Evolutionary conservation across 1,140 invertebrate species (phyloP), one percentile per base, ranked within the genome.

Genomic region (Monochamus saltuarius): DNA sequence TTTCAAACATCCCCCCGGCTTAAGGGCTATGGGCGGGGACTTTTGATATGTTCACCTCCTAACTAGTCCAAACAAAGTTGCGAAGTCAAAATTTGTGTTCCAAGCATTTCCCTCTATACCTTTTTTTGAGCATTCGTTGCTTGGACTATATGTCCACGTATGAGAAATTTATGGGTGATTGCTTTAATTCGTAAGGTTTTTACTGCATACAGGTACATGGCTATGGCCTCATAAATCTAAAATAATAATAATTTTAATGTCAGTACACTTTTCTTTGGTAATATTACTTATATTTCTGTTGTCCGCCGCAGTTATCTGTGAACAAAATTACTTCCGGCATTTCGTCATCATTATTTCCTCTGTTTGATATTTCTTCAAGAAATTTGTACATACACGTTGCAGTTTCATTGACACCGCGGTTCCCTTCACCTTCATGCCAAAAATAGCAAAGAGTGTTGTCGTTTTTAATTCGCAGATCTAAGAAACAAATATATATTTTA

Each of bases 391-490:
- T 29, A 19, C 51, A 60, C 16, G 70, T 65, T n/a, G 73, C 73
- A 59, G 79, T 81, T 67, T 78, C 75, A 45, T 73, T 76, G 11
- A 74, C 68, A 6, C 73, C 77, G 53, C 77, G 67, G 29, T 75
- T 72, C 10, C 66, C 79, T 40, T 75, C 62, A 7, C 65, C 65
- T 64, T 82, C 79, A 66, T 76, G 68, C 77, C 78, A 81, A 35
- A 79, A 67, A 62, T 72, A 78, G 54, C 78, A 73, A 40, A 59
- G 34, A 7, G 7, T 36, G 9, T 37, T 37, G n/a, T 66, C 53
- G 11, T 57, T 72, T 40, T 61, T 8, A 74, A 38, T 50, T 78
- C 67, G 64, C 61, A 75, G 35, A 29, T 29, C 22, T 29, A 6
- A 29, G n/a, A 29, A 29, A 3, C 22, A 6, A 29, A 29, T 29